phyloP scores from a whole-genome alignment of 2,888 invertebrate species.

The Agonopterix heracliana region DNA sequence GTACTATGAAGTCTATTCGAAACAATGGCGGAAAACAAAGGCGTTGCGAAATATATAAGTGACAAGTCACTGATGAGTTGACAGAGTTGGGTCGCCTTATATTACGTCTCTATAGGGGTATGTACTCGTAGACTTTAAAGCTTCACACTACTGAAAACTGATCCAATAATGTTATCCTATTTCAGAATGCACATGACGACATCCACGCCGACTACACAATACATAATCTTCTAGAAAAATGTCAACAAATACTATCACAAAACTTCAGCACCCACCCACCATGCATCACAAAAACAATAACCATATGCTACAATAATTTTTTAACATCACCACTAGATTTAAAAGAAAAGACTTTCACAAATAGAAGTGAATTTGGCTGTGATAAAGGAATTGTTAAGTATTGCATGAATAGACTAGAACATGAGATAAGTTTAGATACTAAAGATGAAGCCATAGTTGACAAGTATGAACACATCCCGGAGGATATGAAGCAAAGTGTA shows the following conservation, averaged over 20 bases:
- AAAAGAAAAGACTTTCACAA: constrained; percentile 50
- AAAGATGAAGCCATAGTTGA: constrained; percentile 49
- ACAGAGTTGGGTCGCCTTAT: too few species aligned
- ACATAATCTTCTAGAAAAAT: constrained; percentile 44
- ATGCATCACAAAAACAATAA: constrained; percentile 39
- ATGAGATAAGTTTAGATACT: constrained; percentile 49
- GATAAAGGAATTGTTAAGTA: constrained; percentile 56
- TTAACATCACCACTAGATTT: constrained; percentile 47
- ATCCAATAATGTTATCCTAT: constrained; percentile 13
- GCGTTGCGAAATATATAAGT: too few species aligned
- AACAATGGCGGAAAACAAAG: too few species aligned
- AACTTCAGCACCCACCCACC: constrained; percentile 59
- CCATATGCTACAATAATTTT: constrained; percentile 51
- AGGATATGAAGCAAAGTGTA: constrained; percentile 49
- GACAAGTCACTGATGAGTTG: too few species aligned
- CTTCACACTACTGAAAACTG: neutral
- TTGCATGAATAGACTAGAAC: constrained; percentile 54
- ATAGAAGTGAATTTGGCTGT: constrained; percentile 42
- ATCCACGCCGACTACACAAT: constrained; percentile 35
- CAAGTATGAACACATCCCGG: constrained; percentile 45
- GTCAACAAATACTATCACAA: constrained; percentile 47
- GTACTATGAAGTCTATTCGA: too few species aligned
- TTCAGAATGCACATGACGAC: constrained; percentile 66
- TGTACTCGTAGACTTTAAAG: too few species aligned
- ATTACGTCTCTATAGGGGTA: too few species aligned